phyloP scores from a whole-genome alignment of 2,888 invertebrate species.

The Cantharis nigra region DNA sequence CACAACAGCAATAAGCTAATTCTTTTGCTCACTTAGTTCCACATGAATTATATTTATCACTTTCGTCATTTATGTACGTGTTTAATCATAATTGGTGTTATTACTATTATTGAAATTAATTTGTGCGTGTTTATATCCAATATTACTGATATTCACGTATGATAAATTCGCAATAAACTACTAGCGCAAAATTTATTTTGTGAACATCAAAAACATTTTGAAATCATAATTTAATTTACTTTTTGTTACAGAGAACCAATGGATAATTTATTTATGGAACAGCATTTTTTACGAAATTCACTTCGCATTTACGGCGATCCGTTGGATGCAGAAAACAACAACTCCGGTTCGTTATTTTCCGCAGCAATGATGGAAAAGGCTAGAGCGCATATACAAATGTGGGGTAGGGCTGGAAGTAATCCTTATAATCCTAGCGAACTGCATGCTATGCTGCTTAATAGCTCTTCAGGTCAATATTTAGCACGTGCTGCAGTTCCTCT shows the following conservation, averaged over 20 bases:
- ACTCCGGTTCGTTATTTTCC: conserved; percentile 54
- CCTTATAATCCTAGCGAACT: conserved; percentile 58
- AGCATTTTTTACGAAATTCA: conserved; percentile 69
- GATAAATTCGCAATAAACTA: background rate
- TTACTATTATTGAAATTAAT: conserved; percentile 15
- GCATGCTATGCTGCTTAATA: conserved; percentile 52
- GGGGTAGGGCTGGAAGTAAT: conserved; percentile 58
- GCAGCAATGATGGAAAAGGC: conserved; percentile 64
- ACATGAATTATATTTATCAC: conserved; percentile 50
- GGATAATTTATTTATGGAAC: conserved; percentile 79
- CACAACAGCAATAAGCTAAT: conserved; percentile 36
- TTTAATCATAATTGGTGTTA: conserved; percentile 4
- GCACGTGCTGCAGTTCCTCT: conserved; percentile 50
- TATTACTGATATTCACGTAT: background rate
- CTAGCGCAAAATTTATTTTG: background rate
- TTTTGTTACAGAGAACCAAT: conserved; percentile 68
- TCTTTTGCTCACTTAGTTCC: conserved; percentile 34
- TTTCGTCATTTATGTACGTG: conserved; percentile 44
- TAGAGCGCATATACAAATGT: conserved; percentile 59
- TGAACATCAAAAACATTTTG: background rate
- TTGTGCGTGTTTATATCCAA: conserved; percentile 9
- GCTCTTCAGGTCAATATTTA: conserved; percentile 49
- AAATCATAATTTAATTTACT: background rate
- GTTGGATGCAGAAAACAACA: conserved; percentile 58
- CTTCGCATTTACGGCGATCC: conserved; percentile 62